Evolutionary conservation across 2,797 vertebrate species (phyloP), one percentile per base, ranked within the genome.

Genomic region (Mus minutoides): DNA sequence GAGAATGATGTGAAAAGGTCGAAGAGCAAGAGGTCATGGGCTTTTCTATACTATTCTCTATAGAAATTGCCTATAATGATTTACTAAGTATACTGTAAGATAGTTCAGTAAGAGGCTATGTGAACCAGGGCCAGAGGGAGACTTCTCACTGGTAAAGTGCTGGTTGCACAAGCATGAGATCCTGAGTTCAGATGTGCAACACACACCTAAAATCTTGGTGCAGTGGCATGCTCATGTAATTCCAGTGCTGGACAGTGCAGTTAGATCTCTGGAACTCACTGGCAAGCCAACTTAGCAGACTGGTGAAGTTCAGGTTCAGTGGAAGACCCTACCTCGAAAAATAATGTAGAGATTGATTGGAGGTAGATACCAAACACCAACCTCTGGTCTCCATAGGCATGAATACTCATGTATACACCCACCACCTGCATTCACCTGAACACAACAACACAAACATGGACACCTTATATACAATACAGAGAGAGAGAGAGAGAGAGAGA

Each of bases 1-100:
- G 87, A 60, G 46, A 86, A 37, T 21, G 12, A 6, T 6, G 3
- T 49, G 19, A 71, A 83, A 80, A 71, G 11, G 60, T 95, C 77
- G 94, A 96, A 82, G 73, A 94, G 21, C 62, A 83, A 92, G 34
- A 92, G 76, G 49, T n/a, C 62, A 91, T 87, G 29, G 4, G 29
- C 71, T 88, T 96, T 56, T 43, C 84, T 64, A 95, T 9, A 87
- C 76, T 96, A 73, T 73, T 86, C 46, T 4, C 31, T 52, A n/a
- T n/a, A 52, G 62, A 52, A 77, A 94, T 96, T 95, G 82, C 29
- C 69, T 90, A 95, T 93, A 95, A 86, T 86, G 49, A 90, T 86
- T 96, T 84, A 77, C 54, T 92, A 91, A 92, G 62, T 85, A 92
- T 43, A 89, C 60, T 69, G 29, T 67, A 95, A 96, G 24, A 82